These are phyloP conservation scores for Enteromius afrohamiltoni DNA, from an alignment of 2,797 vertebrate genomes.

Conservation along the genomic window DNA sequence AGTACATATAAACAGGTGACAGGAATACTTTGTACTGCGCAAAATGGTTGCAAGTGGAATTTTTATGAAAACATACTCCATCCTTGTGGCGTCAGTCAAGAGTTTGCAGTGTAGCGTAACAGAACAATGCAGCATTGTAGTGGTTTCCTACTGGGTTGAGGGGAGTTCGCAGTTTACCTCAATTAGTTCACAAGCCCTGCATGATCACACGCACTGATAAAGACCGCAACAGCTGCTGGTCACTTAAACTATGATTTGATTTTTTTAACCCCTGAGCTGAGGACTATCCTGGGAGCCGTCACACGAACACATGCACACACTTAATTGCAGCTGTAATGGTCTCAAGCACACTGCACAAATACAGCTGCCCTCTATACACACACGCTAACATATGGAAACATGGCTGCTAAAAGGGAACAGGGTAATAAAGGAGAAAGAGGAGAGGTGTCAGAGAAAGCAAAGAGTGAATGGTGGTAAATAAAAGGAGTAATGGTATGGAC, in stretches of 20 bases:
- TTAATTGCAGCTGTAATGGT: slow-evolving; percentile 33
- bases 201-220: slow-evolving; percentile 50
- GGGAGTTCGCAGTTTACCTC: neutral
- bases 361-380: slow-evolving; percentile 39
- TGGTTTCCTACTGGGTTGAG: slow-evolving; percentile 40
- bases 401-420: slow-evolving; percentile 13
- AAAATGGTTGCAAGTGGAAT: slow-evolving; percentile 35
- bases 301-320: slow-evolving; percentile 27
- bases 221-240: slow-evolving; percentile 49
- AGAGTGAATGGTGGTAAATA: slow-evolving; percentile 23
- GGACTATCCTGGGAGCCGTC: slow-evolving; percentile 31
- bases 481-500: slow-evolving; percentile 38
- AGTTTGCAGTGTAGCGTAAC: slow-evolving; percentile 12
- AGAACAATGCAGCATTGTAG: slow-evolving; percentile 54
- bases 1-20: slow-evolving; percentile 1
- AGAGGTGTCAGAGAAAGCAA: slow-evolving; percentile 31
- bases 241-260: slow-evolving; percentile 53
- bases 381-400: slow-evolving; percentile 29
- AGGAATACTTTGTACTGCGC: neutral
- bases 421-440: slow-evolving; percentile 29
- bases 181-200: slow-evolving; percentile 40
- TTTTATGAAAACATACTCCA: slow-evolving; percentile 28
- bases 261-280: slow-evolving; percentile 54
- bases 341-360: slow-evolving; percentile 35
- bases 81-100: slow-evolving; percentile 34